Evolutionary conservation across 2,113 vertebrate genomes (phyloP).

Genomic region (Albula glossodonta): DNA sequence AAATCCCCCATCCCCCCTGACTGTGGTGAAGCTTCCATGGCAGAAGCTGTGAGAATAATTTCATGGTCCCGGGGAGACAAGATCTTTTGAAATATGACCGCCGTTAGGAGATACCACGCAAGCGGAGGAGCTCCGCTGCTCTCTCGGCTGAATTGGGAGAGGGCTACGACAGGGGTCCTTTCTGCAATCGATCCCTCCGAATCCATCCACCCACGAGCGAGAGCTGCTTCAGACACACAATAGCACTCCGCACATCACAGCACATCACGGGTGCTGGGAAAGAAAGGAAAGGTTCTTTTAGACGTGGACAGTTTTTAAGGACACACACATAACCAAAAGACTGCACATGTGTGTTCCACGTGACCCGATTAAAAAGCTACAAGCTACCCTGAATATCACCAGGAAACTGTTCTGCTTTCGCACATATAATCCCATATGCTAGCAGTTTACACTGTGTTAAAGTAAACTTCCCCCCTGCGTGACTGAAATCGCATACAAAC

Average conservation of each 20-base stretch:
- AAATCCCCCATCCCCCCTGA: background rate
- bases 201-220: constrained; percentile 1
- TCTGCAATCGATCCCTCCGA: constrained; percentile 9
- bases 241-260: background rate
- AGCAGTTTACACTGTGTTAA: too few relatives aligned
- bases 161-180: background rate
- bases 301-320: background rate
- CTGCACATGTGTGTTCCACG: background rate
- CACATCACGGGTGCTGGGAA: background rate
- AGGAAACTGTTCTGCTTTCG: too few relatives aligned
- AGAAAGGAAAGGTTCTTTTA: background rate
- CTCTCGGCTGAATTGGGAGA: background rate
- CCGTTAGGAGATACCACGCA: background rate
- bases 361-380: background rate
- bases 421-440: too few relatives aligned
- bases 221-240: background rate
- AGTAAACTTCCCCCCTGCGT: too few relatives aligned
- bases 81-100: constrained; percentile 24
- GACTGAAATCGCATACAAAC: too few relatives aligned
- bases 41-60: constrained; percentile 17
- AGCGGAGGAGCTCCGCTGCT: background rate
- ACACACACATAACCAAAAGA: background rate
- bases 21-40: too few relatives aligned
- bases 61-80: constrained; percentile 13
- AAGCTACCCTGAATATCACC: background rate